Conservation (phyloP, 2,888 invertebrate species). For the Noctuana brunneofusca region DNA sequence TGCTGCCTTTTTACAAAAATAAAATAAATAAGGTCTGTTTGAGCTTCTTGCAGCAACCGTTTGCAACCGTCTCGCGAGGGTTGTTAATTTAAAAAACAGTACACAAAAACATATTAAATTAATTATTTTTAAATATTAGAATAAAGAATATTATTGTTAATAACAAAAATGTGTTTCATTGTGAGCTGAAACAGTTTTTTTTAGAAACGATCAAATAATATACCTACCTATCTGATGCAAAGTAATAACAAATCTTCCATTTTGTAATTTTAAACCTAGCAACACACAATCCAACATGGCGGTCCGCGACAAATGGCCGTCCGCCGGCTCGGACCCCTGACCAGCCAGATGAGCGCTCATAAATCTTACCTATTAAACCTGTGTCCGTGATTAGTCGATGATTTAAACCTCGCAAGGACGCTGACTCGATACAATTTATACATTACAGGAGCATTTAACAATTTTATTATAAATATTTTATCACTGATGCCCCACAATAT, state of each 20-base stretch:
- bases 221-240: not conserved
- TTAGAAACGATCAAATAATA: not conserved
- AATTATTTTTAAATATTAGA: no score
- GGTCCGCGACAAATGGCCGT: conserved; percentile 62
- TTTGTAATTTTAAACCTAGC: conserved; percentile 37
- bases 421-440: not conserved
- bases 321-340: conserved; percentile 57
- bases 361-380: conserved; percentile 73
- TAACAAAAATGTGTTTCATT: no score
- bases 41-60: no score
- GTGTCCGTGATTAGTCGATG: conserved; percentile 41
- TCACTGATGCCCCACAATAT: no score
- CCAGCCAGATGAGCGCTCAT: conserved; percentile 74
- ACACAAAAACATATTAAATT: no score
- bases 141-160: no score
- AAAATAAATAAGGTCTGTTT: no score
- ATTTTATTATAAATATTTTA: no score
- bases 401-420: conserved; percentile 21
- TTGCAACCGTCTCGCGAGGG: no score
- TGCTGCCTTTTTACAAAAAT: not conserved
- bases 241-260: conserved; percentile 2
- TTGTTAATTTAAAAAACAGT: no score
- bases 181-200: not conserved
- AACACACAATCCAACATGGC: conserved; percentile 48
- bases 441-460: not conserved